Evolutionary conservation across 2,797 vertebrate species (phyloP).

Genomic region (Muscicapa comitata): DNA sequence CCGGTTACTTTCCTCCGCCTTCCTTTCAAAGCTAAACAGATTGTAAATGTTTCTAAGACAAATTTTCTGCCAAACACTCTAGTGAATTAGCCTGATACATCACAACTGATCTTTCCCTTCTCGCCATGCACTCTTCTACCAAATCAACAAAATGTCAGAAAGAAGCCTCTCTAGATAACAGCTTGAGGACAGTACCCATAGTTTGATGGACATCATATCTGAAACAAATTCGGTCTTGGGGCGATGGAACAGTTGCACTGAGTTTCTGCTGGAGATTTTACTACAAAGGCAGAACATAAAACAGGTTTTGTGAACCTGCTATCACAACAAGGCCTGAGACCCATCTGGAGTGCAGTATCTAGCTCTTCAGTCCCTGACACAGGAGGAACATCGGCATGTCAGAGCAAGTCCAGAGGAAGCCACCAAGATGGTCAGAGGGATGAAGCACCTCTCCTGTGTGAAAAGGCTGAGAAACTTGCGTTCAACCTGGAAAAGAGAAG

Average conservation of each 20-base stretch:
- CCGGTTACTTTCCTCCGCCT: not conserved
- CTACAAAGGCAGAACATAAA: not conserved
- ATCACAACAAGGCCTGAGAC: not conserved
- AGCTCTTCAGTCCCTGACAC: not conserved
- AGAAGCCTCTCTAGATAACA: not conserved
- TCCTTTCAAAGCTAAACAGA: not conserved
- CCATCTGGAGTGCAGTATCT: not conserved
- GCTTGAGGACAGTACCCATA: not conserved
- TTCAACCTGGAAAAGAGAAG: not conserved
- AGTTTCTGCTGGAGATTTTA: not conserved
- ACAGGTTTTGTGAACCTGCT: not conserved
- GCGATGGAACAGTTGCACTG: not conserved
- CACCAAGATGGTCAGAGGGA: not conserved
- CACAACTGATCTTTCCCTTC: not conserved
- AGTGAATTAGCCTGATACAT: not conserved
- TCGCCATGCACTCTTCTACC: not conserved
- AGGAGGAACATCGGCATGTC: not conserved
- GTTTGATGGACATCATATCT: not conserved
- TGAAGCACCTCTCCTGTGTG: accelerated
- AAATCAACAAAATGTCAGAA: not conserved
- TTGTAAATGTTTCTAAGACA: not conserved
- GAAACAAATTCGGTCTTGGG: not conserved
- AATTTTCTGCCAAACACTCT: not conserved
- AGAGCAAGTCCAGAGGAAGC: not conserved
- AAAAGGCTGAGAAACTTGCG: not conserved